A percentile compares a stretch with the other conserved stretches of the same genome.
These are phyloP conservation scores for Chymomyza costata DNA, from an alignment of 1,140 invertebrate genomes.

Conservation along the genomic window DNA sequence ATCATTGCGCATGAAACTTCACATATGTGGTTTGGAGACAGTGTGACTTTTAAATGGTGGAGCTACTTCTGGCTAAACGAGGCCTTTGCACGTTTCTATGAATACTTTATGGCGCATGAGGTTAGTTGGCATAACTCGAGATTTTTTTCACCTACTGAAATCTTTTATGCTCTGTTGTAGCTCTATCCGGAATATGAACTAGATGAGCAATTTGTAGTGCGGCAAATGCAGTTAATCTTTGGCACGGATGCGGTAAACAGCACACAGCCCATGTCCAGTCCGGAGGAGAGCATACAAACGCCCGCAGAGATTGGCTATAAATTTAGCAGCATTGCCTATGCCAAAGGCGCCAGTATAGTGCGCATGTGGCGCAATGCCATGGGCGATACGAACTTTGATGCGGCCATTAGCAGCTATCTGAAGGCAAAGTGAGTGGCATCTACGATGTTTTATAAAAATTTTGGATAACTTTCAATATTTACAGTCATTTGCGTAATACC, in stretches of 20 bases:
- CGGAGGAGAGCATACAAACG: slow-evolving; percentile 64
- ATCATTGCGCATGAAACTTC: slow-evolving; percentile 80
- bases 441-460: not conserved
- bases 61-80: slow-evolving; percentile 82
- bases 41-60: slow-evolving; percentile 83
- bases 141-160: not conserved
- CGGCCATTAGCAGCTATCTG: slow-evolving; percentile 80
- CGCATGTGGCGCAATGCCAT: slow-evolving; percentile 85
- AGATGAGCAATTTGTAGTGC: slow-evolving; percentile 78
- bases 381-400: slow-evolving; percentile 79
- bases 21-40: slow-evolving; percentile 83
- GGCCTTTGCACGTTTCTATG: slow-evolving; percentile 81
- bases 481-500: slow-evolving; percentile 34
- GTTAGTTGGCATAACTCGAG: slow-evolving; percentile 74
- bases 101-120: slow-evolving; percentile 78
- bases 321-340: slow-evolving; percentile 79
- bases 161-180: slow-evolving; percentile 5
- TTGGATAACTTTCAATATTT: not conserved
- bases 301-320: slow-evolving; percentile 76
- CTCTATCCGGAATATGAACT: slow-evolving; percentile 76
- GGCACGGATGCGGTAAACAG: slow-evolving; percentile 78
- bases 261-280: slow-evolving; percentile 79
- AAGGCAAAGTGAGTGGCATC: slow-evolving; percentile 73
- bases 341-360: slow-evolving; percentile 83
- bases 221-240: slow-evolving; percentile 81